Base-by-base conservation (phyloP, 2,797 vertebrate genomes). In the Trematomus bernacchii region DNA sequence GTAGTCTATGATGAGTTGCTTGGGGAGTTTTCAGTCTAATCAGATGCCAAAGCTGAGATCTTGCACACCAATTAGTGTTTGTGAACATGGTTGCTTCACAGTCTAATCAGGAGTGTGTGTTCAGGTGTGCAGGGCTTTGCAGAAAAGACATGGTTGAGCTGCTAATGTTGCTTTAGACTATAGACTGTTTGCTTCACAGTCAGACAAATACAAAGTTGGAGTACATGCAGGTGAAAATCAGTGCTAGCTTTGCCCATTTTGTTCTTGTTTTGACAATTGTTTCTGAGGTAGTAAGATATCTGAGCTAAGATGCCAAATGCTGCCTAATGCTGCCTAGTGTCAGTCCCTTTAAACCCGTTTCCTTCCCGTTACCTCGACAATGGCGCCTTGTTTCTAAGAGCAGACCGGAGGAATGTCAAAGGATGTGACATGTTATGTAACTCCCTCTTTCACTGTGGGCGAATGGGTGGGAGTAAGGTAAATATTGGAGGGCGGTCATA, bases 381-480 rank as follows among this genome's bases (percentile, higher is more conserved):
- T 77, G 79, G 68, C 9, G 66, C 73, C 72, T 90, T 91, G 84
- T 92, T 89, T 88, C 71, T 75, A 77, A 73, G 77, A 79, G 68
- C 70, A 87, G 73, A 63, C 80, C 44, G 16, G 51, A 58, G 78
- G 86, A 91, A 91, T 89, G 86, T 79, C 76, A 77, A 80, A 81
- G 75, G 85, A 86, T 83, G 83, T 85, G 79, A 80, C 73, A 71
- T 81, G 85, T 94, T 93, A 77, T 74, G 55, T 87, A 93, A 93
- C 76, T 58, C 82, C 74, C 74, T 63, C 62, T 78, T 80, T 79
- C 62, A 59, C 70, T 73, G 54, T 58, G 71, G 67, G 52, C 55
- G 62, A 82, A 59, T 66, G 54, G 55, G 73, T 72, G 54, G 79
- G 74, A 87, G 83, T 79, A 77, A 88, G 78, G 89, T 91, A 86